These are phyloP conservation scores for Doryteuthis pealeii DNA, from an alignment of 1,140 invertebrate genomes.

Conservation along the genomic window DNA sequence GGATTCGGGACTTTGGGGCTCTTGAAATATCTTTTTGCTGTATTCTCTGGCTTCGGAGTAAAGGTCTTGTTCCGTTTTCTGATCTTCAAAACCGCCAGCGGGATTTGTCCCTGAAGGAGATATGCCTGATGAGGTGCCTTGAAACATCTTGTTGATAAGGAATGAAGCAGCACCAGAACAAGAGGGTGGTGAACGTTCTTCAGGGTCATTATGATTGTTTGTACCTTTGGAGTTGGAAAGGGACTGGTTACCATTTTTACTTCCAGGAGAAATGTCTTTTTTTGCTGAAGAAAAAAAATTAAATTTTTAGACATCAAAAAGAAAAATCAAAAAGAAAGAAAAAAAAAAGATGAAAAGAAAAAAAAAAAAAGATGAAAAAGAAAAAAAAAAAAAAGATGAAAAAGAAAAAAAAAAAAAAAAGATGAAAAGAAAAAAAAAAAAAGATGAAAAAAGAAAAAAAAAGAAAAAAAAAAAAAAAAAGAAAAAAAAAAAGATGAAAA, in stretches of 20 bases:
- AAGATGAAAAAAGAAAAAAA: background rate
- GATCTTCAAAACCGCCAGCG: background rate
- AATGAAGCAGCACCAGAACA: slow-evolving; percentile 38
- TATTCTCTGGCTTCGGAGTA: slow-evolving; percentile 15
- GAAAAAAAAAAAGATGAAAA: background rate
- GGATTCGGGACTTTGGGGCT: background rate
- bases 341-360: background rate
- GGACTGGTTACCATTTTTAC: background rate
- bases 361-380: background rate
- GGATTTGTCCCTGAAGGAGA: background rate
- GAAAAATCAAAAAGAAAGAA: background rate
- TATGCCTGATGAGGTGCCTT: slow-evolving; percentile 14
- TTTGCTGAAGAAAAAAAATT: background rate
- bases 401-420: background rate
- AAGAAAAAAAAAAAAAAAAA: background rate
- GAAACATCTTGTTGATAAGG: slow-evolving; percentile 50
- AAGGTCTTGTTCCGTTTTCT: slow-evolving; percentile 24
- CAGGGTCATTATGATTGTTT: background rate
- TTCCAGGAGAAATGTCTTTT: background rate
- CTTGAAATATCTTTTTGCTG: background rate
- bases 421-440: background rate
- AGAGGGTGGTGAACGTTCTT: background rate
- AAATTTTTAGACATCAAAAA: background rate
- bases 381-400: background rate
- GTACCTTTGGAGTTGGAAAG: background rate